Base-by-base conservation (phyloP, 2,888 invertebrate genomes). In the Marasmarcha lunaedactyla region DNA sequence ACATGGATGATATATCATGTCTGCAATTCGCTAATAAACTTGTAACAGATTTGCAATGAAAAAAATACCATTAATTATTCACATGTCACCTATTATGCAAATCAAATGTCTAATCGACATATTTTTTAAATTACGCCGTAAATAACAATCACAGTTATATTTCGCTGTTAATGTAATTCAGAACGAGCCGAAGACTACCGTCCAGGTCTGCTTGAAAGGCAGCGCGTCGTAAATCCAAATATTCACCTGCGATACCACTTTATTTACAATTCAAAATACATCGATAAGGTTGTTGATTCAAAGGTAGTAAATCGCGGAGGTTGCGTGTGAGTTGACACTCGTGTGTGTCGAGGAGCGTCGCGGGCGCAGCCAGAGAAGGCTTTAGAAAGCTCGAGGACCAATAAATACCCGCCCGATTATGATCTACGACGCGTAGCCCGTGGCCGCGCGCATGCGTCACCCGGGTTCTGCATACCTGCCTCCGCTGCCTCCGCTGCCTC, bases 341-440 rank as follows among this genome's bases (percentile, higher is more conserved):
- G 68, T 67, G 63, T 59, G 62, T 54, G 55, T 57, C 56, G 55
- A 54, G 66, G 60, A 59, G 59, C 47, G 45, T 47, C 46, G 46
- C 46, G 47, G 39, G 38, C 37, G 41, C 43, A 38, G n/a, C n/a
- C n/a, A n/a, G 43, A 43, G 50, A 46, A 36, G n/a, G 59, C 62
- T 63, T 63, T 76, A 77, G 78, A 79, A 78, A 81, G 77, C 67
- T 68, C 59, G 59, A 63, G 56, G 62, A 66, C 71, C 69, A 71
- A 78, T 79, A 81, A 79, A 83, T 78, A 78, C 69, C 67, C 64
- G 70, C 71, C 71, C 63, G 79, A 79, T 79, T 77, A 76, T 81
- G 79, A 81, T 81, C 83, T 83, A 79, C 79, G 76, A 63, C 69
- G 68, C 77, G 78, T 78, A 79, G 77, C 74, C 77, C 72, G 77